These are phyloP conservation scores for Zoanthus sansibaricus DNA, from an alignment of 92 coral and sea anemone species.

Conservation along the genomic window DNA sequence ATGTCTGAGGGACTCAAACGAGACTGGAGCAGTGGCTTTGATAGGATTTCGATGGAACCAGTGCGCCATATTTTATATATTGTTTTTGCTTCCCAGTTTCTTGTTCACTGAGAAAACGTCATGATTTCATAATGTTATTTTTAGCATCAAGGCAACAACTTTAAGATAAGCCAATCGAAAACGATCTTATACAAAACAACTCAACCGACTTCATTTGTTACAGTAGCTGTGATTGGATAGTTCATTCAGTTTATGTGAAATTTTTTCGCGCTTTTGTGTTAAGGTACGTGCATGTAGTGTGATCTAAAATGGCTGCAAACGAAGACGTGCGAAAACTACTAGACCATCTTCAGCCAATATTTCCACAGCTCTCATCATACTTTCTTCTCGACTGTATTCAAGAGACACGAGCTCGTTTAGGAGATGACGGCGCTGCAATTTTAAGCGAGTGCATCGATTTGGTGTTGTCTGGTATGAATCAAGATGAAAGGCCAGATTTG, in stretches of 20 bases:
- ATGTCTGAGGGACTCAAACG: conserved; percentile 88
- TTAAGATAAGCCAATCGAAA: conserved; percentile 20
- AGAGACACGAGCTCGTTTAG: conserved; percentile 69
- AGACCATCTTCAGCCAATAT: conserved; percentile 80
- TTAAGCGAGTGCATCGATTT: conserved; percentile 67
- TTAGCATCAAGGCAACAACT: conserved; percentile 26
- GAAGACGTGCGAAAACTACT: conserved; percentile 62
- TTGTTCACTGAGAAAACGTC: neutral
- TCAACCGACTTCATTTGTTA: neutral
- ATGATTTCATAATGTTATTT: conserved; percentile 57
- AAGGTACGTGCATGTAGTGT: neutral
- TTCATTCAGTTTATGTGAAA: neutral
- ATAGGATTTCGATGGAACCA: conserved; percentile 99
- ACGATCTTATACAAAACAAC: neutral
- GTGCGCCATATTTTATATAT: conserved; percentile 79
- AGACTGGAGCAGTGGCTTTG: conserved; percentile 97
- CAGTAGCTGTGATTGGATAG: conserved; percentile 52
- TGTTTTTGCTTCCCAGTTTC: neutral
- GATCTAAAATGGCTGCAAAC: neutral
- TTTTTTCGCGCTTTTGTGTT: conserved; percentile 3
- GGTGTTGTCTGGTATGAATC: conserved; percentile 51
- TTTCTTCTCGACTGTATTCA: conserved; percentile 64
- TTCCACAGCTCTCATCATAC: conserved; percentile 77
- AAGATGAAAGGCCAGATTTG: conserved; percentile 4
- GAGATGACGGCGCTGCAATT: conserved; percentile 69